phyloP scores from a whole-genome alignment of 2,797 vertebrate genomes.

The Rhinophrynus dorsalis region DNA sequence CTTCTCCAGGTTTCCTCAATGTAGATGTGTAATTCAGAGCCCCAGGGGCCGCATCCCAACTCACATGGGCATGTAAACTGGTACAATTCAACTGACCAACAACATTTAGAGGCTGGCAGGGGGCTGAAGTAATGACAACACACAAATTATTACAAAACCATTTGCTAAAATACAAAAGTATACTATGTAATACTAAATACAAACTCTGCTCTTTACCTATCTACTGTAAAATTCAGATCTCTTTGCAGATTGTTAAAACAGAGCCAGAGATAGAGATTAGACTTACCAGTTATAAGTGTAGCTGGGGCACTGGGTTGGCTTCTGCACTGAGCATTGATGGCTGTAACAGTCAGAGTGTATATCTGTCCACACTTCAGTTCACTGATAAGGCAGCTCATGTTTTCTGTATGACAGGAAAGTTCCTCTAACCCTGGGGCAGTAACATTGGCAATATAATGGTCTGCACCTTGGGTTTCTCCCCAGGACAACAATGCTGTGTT shows the following conservation, averaged over 20 bases:
- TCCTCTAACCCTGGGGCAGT: constrained; percentile 51
- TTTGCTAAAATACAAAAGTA: neutral
- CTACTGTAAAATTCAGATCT: neutral
- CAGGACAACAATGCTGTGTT: constrained; percentile 1
- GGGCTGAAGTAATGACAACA: neutral
- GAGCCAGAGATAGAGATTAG: neutral
- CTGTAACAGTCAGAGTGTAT: constrained; percentile 62
- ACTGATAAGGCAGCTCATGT: constrained; percentile 58
- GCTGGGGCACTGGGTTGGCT: neutral
- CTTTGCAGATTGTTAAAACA: neutral
- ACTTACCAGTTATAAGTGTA: constrained; percentile 62
- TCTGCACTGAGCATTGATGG: constrained; percentile 33
- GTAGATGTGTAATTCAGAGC: constrained; percentile 11
- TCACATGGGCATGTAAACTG: neutral
- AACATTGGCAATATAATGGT: constrained; percentile 66
- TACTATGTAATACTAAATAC: neutral
- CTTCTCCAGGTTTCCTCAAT: neutral
- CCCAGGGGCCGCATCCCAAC: constrained; percentile 17
- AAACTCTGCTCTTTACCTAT: no score
- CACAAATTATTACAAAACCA: no score
- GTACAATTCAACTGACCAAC: constrained; percentile 4
- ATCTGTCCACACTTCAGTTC: constrained; percentile 69
- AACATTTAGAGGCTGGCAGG: constrained; percentile 36
- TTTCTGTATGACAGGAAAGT: constrained; percentile 59
- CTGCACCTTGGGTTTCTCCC: constrained; percentile 35